Evolutionary conservation across 2,113 vertebrate species (phyloP).

Genomic region (Oreochromis spilurus): DNA sequence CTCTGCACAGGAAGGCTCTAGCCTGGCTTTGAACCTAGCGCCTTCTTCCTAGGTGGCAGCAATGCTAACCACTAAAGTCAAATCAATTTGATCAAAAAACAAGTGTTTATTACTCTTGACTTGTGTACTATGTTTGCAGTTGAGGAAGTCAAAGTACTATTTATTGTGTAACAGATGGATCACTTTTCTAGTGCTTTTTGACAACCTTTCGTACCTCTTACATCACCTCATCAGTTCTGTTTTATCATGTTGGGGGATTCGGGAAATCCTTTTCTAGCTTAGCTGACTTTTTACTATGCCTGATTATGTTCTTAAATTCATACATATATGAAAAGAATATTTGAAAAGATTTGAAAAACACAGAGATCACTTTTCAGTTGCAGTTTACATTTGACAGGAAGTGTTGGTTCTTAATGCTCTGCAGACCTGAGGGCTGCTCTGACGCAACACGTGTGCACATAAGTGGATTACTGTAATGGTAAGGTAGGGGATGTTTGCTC

Average conservation of each 20-base stretch:
- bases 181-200: background rate
- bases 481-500: background rate
- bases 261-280: too few species aligned
- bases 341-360: background rate
- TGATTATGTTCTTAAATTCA: background rate
- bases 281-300: background rate
- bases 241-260: background rate
- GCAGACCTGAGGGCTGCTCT: background rate
- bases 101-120: background rate
- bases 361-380: background rate
- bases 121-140: background rate
- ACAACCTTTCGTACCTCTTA: background rate
- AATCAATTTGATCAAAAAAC: background rate
- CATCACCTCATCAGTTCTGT: background rate
- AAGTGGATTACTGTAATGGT: background rate
- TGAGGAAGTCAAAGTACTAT: background rate
- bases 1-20: background rate
- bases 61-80: background rate
- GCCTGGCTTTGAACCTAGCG: background rate
- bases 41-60: background rate
- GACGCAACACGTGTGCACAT: background rate
- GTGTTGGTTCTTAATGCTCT: background rate
- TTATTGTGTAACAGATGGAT: background rate
- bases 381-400: conserved; percentile 9
- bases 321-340: background rate